Evolutionary conservation across 2,888 invertebrate genomes (phyloP), one percentile per base, ranked within the genome.

Genomic region (Sussaba pulchella): DNA sequence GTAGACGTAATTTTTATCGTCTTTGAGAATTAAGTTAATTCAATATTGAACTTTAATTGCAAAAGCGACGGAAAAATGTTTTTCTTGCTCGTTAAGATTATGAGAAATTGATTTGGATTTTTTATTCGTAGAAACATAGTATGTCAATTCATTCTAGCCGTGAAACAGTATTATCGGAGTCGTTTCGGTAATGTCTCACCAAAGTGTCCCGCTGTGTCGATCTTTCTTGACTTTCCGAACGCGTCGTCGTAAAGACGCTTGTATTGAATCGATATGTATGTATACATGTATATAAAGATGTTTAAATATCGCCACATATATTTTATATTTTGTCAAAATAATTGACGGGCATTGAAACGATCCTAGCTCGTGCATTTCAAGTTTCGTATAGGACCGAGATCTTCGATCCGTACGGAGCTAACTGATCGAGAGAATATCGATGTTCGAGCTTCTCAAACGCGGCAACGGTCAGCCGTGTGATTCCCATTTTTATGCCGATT

Each of bases 211-310:
- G 69, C 69, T 54, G 69, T 14, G 41, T 43, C 14, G 54, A 69
- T 57, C 26, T 69, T 54, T 69, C 69, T 26, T 26, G 41, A 52
- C 24, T 67, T 69, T 54, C 43, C 54, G 54, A 57, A 57, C 69
- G 41, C 54, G 69, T 54, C 69, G 54, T 39, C 67, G 41, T 52
- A 14, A 21, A 39, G 12, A 21, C 67, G 36, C 31, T 39, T 50
- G 50, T 52, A 67, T 54, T 26, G 69, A 69, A 52, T 54, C 36
- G 67, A 39, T 69, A 10, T 41, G 6, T 31, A 31, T 31, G 31
- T 2, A 31, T 31, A 31, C n/a, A n/a, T 31, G 2, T 31, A 31
- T 31, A 5, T 31, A 31, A 5, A 5, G 2, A 31, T 31, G 2
- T 31, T 31, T 31, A n/a, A n/a, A n/a, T n/a, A n/a, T n/a, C n/a